Conservation (phyloP, 2,888 invertebrate species). For the Suillia variegata region DNA sequence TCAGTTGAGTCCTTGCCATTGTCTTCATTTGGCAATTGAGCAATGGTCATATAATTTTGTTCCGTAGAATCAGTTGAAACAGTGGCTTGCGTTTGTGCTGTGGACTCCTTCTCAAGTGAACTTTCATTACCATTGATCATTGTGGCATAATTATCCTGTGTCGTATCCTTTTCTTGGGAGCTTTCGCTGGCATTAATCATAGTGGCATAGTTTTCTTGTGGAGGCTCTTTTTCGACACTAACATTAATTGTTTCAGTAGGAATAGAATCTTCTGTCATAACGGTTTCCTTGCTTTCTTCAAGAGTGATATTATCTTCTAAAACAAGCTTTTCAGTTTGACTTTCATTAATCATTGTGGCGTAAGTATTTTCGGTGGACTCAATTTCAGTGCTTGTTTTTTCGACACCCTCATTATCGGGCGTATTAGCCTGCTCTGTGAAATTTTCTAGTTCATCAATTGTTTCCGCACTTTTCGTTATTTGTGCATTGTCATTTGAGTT, state of each 20-base stretch:
- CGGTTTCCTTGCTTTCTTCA: too few species aligned
- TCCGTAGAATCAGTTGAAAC: neutral
- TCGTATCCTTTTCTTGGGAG: neutral
- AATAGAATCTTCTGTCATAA: too few species aligned
- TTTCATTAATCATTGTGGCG: constrained; percentile 6
- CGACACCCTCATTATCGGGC: too few species aligned
- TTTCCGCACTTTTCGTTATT: neutral
- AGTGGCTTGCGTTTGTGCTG: neutral
- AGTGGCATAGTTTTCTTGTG: constrained; percentile 9
- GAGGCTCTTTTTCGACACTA: neutral
- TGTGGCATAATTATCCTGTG: constrained; percentile 7
- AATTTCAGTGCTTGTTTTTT: neutral
- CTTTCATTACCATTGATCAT: neutral
- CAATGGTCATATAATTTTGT: too few species aligned
- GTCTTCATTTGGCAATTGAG: neutral
- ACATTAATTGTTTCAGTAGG: constrained; percentile 7
- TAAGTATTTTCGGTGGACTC: constrained; percentile 9
- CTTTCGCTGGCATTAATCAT: neutral
- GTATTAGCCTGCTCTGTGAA: neutral
- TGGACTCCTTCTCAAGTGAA: neutral
- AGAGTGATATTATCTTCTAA: constrained; percentile 12
- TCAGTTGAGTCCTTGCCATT: neutral
- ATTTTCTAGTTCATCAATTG: neutral
- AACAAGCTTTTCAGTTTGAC: constrained; percentile 9
- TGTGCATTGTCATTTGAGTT: neutral